phyloP scores from a whole-genome alignment of 2,113 vertebrate species.

The Ivindomyrus marchei region DNA sequence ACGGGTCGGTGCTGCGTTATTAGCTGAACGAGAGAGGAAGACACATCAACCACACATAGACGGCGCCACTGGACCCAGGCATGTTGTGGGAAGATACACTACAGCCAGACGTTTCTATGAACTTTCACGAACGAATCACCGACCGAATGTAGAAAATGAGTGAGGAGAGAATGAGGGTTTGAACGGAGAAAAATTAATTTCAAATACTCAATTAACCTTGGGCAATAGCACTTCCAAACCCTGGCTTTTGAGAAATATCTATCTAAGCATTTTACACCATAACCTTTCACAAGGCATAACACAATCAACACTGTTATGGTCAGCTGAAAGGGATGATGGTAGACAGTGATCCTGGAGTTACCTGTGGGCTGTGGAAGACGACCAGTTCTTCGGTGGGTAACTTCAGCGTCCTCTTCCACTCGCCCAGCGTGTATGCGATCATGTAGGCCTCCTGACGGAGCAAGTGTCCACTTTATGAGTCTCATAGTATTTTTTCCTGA shows the following conservation, averaged over 20 bases:
- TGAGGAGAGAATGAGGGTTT: not conserved
- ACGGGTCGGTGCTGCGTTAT: conserved; percentile 87
- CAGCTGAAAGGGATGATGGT: not conserved
- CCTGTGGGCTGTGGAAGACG: conserved; percentile 94
- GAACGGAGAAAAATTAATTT: no score
- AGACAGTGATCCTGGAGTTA: conserved; percentile 38
- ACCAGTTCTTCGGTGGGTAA: conserved; percentile 86
- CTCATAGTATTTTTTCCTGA: not conserved
- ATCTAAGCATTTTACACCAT: not conserved
- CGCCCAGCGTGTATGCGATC: conserved; percentile 75
- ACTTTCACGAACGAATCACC: not conserved
- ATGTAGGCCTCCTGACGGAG: conserved; percentile 74
- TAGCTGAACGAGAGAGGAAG: conserved; percentile 56
- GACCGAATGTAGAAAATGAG: not conserved
- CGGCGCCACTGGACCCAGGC: not conserved
- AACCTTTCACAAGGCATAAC: not conserved
- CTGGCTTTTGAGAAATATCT: not conserved
- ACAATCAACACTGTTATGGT: not conserved
- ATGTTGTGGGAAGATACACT: not conserved
- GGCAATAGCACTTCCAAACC: not conserved
- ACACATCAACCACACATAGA: not conserved
- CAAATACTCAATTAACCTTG: not conserved
- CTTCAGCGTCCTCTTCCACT: conserved; percentile 86
- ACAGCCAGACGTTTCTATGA: not conserved
- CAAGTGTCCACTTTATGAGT: not conserved